These are phyloP conservation scores for Netelia virgata DNA, from an alignment of 2,888 invertebrate genomes.

Conservation along the genomic window DNA sequence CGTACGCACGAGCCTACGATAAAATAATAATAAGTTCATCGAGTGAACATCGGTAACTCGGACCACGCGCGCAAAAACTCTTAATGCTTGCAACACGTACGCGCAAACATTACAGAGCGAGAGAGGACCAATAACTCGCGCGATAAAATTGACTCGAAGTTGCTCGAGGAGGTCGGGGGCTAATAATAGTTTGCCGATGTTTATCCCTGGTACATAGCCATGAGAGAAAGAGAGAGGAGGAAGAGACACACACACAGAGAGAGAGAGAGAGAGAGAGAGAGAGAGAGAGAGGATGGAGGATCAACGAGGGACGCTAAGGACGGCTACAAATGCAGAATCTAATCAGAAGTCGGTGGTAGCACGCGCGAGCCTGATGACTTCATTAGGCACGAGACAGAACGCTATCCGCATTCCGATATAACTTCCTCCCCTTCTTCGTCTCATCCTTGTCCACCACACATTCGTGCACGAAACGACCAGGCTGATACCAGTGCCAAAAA, in stretches of 20 bases:
- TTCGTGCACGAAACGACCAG: not conserved
- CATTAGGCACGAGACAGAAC: slow-evolving; percentile 81
- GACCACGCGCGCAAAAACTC: slow-evolving; percentile 56
- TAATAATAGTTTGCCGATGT: slow-evolving; percentile 59
- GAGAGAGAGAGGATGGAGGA: slow-evolving; percentile 29
- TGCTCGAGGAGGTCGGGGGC: slow-evolving; percentile 28
- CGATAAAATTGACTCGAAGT: slow-evolving; percentile 44
- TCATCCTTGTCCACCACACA: slow-evolving; percentile 3
- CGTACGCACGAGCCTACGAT: not conserved
- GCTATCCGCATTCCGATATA: slow-evolving; percentile 81
- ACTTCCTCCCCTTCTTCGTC: not conserved
- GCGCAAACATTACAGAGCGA: slow-evolving; percentile 52
- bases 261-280: slow-evolving; percentile 32
- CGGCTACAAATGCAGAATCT: slow-evolving; percentile 77
- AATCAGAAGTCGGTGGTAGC: slow-evolving; percentile 79
- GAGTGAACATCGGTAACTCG: slow-evolving; percentile 28
- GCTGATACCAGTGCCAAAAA: slow-evolving; percentile 44
- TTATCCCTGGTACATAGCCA: not conserved
- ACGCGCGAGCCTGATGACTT: slow-evolving; percentile 82
- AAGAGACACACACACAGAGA: slow-evolving; percentile 7
- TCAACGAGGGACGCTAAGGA: slow-evolving; percentile 58
- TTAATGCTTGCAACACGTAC: slow-evolving; percentile 64
- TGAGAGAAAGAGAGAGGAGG: slow-evolving; percentile 14
- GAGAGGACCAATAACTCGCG: slow-evolving; percentile 62
- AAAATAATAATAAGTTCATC: slow-evolving; percentile 1